A percentile compares a stretch with the other conserved stretches of the same genome.
phyloP scores from a whole-genome alignment of 2,888 invertebrate genomes.

The Eilema sororculum region DNA sequence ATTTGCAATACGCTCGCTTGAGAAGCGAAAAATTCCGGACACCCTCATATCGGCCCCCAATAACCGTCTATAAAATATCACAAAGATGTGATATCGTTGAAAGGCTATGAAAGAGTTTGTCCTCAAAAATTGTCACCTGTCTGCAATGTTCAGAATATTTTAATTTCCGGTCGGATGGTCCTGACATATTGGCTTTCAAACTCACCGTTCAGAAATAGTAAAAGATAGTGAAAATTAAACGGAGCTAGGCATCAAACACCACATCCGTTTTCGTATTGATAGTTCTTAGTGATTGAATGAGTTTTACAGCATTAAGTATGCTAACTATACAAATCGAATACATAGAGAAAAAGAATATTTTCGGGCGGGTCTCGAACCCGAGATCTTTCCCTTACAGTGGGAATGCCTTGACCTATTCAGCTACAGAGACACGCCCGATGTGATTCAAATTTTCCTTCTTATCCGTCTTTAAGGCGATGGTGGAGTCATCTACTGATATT shows the following conservation, averaged over 20 bases:
- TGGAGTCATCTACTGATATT: too few species aligned
- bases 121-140: slow-evolving; percentile 44
- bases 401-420: too few species aligned
- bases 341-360: too few species aligned
- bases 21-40: slow-evolving; percentile 30
- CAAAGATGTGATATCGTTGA: slow-evolving; percentile 30
- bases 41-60: slow-evolving; percentile 25
- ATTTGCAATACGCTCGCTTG: not conserved
- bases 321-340: too few species aligned
- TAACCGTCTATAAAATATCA: slow-evolving; percentile 33
- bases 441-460: too few species aligned
- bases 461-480: too few species aligned
- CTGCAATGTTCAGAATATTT: slow-evolving; percentile 54
- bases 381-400: too few species aligned
- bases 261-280: not conserved
- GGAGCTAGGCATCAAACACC: not conserved
- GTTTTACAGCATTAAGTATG: too few species aligned
- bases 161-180: slow-evolving; percentile 58
- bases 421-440: too few species aligned
- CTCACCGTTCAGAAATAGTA: slow-evolving; percentile 23
- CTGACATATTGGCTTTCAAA: slow-evolving; percentile 48
- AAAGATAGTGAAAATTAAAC: slow-evolving; percentile 5
- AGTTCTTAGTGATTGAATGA: not conserved
- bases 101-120: slow-evolving; percentile 42
- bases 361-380: too few species aligned